Evolutionary conservation across 2,113 vertebrate genomes (phyloP).

Genomic region (Cygnus buccinator): DNA sequence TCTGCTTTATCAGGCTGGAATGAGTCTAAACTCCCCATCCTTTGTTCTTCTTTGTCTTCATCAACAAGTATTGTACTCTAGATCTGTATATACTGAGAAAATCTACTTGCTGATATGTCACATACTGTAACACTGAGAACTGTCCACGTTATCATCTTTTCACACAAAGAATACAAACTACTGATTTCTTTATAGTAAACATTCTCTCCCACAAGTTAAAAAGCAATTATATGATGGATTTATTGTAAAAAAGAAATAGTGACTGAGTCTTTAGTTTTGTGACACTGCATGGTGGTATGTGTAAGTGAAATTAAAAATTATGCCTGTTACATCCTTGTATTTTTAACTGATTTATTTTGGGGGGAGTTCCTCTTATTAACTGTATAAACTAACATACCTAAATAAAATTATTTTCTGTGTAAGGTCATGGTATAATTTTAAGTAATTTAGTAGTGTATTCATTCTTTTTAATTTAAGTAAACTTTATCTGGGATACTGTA

Average conservation of each 20-base stretch:
- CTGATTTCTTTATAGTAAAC: neutral
- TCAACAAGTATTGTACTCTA: neutral
- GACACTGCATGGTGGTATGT: neutral
- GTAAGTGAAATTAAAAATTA: neutral
- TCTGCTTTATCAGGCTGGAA: neutral
- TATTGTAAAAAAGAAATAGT: neutral
- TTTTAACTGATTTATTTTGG: constrained; percentile 4
- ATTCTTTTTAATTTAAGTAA: neutral
- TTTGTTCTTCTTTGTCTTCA: neutral
- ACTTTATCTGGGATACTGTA: neutral
- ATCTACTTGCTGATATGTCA: neutral
- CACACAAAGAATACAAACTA: neutral
- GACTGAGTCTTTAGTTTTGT: neutral
- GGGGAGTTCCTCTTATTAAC: neutral
- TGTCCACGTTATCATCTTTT: neutral
- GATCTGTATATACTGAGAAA: neutral
- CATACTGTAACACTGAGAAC: neutral
- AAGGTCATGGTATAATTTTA: neutral
- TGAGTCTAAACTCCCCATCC: neutral
- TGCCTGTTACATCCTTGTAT: neutral
- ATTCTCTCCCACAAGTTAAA: neutral
- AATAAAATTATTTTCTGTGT: neutral
- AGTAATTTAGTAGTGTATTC: neutral
- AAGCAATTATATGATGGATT: neutral
- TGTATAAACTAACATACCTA: neutral